Evolutionary conservation across 2,113 vertebrate species (phyloP).

Genomic region (Bubo blakistoni): DNA sequence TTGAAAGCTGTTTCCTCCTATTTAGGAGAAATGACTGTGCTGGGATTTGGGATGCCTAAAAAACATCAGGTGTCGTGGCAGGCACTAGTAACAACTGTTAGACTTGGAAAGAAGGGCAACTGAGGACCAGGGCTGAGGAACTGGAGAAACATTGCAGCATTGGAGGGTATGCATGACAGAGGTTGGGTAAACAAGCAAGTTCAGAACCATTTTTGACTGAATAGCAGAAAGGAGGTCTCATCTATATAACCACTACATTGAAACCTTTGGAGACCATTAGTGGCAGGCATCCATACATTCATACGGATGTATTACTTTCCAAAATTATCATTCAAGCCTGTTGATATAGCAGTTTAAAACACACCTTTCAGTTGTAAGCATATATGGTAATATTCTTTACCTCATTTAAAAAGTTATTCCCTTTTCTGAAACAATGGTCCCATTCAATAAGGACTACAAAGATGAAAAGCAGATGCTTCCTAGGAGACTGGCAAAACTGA

Average conservation of each 20-base stretch:
- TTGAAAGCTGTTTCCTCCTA: neutral
- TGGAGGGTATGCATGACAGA: neutral
- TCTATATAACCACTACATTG: neutral
- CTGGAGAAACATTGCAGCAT: neutral
- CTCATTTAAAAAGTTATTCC: neutral
- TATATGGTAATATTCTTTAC: neutral
- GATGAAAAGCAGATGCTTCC: constrained; percentile 15
- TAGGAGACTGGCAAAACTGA: neutral
- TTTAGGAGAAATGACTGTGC: neutral
- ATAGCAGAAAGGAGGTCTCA: neutral
- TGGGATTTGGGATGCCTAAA: neutral
- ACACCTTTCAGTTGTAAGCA: neutral
- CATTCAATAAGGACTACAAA: neutral
- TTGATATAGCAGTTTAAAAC: neutral
- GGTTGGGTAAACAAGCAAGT: neutral
- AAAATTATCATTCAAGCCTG: neutral
- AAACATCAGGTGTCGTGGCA: neutral
- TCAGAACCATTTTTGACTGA: neutral
- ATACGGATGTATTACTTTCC: neutral
- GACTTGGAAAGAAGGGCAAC: neutral
- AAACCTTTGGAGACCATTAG: neutral
- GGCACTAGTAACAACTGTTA: neutral
- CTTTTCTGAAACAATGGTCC: neutral
- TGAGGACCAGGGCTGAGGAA: neutral
- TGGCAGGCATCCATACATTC: neutral